Evolutionary conservation across 2,888 invertebrate species (phyloP).

Genomic region (Cordilura impudica): DNA sequence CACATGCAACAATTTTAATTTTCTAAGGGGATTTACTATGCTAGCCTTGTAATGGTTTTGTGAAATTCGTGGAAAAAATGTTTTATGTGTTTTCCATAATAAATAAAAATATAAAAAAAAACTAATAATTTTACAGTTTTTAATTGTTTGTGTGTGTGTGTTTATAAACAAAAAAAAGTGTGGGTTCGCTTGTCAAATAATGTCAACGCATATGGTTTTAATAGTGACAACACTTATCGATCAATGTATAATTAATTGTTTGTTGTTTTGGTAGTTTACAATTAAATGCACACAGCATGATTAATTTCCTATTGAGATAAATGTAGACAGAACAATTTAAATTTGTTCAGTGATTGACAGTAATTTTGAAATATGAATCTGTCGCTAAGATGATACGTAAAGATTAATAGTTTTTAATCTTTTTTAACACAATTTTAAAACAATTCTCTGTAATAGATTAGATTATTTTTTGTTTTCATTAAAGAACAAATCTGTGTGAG

Average conservation of each 20-base stretch:
- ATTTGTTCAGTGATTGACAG: too few species aligned
- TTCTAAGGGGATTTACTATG: neutral
- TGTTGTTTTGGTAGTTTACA: neutral
- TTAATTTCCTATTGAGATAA: neutral
- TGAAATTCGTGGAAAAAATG: slow-evolving; percentile 45
- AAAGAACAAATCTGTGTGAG: too few species aligned
- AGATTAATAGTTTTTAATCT: too few species aligned
- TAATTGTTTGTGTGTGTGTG: slow-evolving; percentile 18
- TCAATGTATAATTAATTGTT: slow-evolving; percentile 59
- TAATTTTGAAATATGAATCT: too few species aligned
- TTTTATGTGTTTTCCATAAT: slow-evolving; percentile 28
- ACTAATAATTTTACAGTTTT: slow-evolving; percentile 20
- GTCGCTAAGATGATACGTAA: too few species aligned
- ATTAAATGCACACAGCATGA: neutral
- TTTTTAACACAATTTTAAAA: too few species aligned
- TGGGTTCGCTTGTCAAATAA: slow-evolving; percentile 59
- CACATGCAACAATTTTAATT: neutral
- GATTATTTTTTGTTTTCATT: too few species aligned
- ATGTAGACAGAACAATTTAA: too few species aligned
- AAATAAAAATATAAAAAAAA: neutral
- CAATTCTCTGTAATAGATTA: too few species aligned
- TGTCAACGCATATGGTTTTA: slow-evolving; percentile 54
- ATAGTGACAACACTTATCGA: slow-evolving; percentile 53
- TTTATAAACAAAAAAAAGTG: slow-evolving; percentile 26
- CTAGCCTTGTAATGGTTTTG: slow-evolving; percentile 7